Evolutionary conservation across 2,797 vertebrate genomes (phyloP).

Genomic region (Acanthiza pusilla): DNA sequence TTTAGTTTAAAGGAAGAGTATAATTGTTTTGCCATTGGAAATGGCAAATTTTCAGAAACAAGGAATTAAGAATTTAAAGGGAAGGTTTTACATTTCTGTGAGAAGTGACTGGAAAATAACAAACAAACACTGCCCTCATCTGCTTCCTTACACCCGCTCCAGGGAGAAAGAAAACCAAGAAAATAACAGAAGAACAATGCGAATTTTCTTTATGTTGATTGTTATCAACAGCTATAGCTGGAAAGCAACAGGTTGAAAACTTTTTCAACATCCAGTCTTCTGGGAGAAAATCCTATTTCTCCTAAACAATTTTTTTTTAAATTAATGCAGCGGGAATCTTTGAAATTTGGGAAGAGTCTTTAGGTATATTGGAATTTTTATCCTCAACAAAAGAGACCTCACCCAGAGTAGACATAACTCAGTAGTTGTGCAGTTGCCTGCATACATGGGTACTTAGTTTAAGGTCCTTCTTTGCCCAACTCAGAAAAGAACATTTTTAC

Average conservation of each 20-base stretch:
- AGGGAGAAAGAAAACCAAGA: background rate
- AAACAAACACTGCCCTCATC: background rate
- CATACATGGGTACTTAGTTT: background rate
- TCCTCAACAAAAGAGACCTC: background rate
- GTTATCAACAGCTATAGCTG: background rate
- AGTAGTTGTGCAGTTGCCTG: background rate
- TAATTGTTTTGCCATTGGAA: background rate
- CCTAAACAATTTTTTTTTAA: background rate
- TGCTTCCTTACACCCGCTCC: fast-evolving
- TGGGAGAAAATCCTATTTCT: background rate
- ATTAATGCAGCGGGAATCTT: background rate
- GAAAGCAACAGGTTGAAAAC: background rate
- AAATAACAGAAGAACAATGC: background rate
- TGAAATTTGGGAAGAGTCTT: background rate
- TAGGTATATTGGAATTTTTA: background rate
- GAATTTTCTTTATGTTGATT: background rate
- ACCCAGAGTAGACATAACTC: background rate
- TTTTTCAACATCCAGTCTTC: background rate
- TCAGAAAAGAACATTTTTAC: background rate
- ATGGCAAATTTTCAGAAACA: background rate
- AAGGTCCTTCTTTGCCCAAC: background rate
- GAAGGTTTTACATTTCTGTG: background rate
- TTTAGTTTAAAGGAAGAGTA: background rate
- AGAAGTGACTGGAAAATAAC: background rate
- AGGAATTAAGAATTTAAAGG: background rate